phyloP scores from a whole-genome alignment of 2,797 vertebrate species.

The Aldrovandia affinis region DNA sequence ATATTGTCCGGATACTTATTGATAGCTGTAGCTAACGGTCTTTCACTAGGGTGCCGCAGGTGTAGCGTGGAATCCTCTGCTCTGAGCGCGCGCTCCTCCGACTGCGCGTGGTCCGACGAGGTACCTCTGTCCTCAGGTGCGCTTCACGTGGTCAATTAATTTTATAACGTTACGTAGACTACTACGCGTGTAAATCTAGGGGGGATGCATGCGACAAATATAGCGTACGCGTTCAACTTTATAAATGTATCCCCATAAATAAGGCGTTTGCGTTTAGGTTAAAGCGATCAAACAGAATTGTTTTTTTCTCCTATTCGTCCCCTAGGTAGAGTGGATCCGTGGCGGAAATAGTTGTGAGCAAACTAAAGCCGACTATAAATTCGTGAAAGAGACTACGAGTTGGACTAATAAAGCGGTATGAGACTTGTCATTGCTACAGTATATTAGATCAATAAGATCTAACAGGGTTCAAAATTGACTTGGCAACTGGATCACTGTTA shows the following conservation, averaged over 20 bases:
- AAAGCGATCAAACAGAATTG: no score
- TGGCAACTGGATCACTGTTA: background rate
- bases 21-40: background rate
- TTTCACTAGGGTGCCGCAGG: background rate
- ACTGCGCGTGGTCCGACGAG: background rate
- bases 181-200: background rate
- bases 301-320: no score
- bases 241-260: background rate
- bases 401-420: background rate
- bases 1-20: background rate
- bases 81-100: conserved; percentile 9
- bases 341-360: background rate
- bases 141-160: background rate
- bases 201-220: background rate
- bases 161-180: background rate
- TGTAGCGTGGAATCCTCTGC: background rate
- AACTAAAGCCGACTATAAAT: background rate
- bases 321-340: background rate
- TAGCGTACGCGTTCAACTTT: background rate
- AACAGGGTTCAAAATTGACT: no score
- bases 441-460: no score
- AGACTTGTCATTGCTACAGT: background rate
- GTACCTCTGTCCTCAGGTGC: conserved; percentile 18
- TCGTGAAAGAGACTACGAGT: background rate
- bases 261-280: background rate